Conservation (phyloP, 2,797 vertebrate species). For the Sparus aurata region DNA sequence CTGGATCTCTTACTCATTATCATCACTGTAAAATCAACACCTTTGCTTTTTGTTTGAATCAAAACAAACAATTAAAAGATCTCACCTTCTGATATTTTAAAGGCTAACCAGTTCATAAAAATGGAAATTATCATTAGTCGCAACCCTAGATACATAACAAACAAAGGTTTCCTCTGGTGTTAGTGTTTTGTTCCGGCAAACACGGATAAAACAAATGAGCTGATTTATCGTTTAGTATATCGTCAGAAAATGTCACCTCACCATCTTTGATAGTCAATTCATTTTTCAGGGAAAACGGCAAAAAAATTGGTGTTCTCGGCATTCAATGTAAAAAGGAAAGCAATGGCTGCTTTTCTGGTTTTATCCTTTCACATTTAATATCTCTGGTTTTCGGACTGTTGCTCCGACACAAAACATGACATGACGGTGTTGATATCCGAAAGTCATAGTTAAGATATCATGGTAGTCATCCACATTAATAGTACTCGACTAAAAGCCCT, state of each 20-base stretch:
- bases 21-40: background rate
- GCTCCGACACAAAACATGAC: no score
- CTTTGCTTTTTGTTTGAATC: background rate
- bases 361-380: background rate
- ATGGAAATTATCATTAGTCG: background rate
- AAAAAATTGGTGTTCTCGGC: background rate
- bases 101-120: background rate
- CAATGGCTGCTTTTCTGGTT: no score
- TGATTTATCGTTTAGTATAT: background rate
- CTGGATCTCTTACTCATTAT: background rate
- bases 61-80: background rate
- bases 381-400: background rate
- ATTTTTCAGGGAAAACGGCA: background rate
- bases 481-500: no score
- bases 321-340: background rate
- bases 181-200: background rate
- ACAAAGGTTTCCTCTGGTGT: background rate
- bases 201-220: background rate
- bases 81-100: background rate
- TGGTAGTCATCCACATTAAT: no score
- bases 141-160: background rate
- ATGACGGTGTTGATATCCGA: no score
- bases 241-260: background rate
- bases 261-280: conserved; percentile 1
- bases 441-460: no score